Conservation (phyloP, 2,113 vertebrate species). For the Platysteira castanea region DNA sequence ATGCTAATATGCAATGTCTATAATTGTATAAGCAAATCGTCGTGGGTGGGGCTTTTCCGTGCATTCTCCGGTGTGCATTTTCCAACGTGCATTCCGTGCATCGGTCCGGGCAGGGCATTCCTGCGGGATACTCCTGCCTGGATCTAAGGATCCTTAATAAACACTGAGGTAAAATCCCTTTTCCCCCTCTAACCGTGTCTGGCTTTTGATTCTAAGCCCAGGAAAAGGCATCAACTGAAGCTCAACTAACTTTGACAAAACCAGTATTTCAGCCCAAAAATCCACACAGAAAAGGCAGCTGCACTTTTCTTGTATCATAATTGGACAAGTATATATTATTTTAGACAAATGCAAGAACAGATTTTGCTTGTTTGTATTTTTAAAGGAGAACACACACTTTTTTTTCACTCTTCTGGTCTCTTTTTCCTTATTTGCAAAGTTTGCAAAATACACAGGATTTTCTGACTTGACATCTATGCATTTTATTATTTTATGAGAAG, state of each 20-base stretch:
- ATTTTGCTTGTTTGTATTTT: not conserved
- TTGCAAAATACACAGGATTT: not conserved
- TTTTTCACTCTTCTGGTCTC: not conserved
- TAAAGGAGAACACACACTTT: not conserved
- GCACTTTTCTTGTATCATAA: not conserved
- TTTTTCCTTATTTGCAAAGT: not conserved
- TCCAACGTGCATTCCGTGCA: too few relatives aligned
- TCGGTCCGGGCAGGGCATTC: too few relatives aligned
- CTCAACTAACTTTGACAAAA: not conserved
- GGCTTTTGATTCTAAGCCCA: too few relatives aligned
- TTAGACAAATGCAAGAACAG: not conserved
- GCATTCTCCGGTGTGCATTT: too few relatives aligned
- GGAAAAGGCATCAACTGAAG: too few relatives aligned
- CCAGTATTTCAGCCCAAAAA: not conserved
- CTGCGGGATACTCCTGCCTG: too few relatives aligned
- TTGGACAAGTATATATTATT: not conserved
- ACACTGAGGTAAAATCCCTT: too few relatives aligned
- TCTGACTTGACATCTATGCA: not conserved
- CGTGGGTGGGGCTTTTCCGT: too few relatives aligned
- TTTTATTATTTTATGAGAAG: not conserved
- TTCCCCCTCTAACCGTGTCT: too few relatives aligned
- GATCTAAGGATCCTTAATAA: too few relatives aligned
- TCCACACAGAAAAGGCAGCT: not conserved
- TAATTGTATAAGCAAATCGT: too few relatives aligned
- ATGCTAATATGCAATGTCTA: too few relatives aligned